Conservation (phyloP, 2,888 invertebrate genomes). For the Trypoxylon attenuatum region DNA sequence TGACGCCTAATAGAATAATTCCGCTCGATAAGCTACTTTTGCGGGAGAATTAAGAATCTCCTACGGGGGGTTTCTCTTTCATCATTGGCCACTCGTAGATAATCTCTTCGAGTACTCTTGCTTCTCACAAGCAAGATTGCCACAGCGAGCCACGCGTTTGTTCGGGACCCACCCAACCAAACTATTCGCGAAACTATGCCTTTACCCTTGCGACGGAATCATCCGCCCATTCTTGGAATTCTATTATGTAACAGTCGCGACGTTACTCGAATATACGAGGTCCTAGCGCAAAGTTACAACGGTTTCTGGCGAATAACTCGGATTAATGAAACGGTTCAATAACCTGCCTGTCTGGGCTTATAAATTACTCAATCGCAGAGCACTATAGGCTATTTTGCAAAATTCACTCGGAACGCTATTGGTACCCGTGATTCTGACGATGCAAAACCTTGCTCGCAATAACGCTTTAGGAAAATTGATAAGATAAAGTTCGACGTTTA, state of each 20-base stretch:
- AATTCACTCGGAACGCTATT: too few species aligned
- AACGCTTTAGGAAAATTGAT: background rate
- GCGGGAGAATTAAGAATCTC: background rate
- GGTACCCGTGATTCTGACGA: too few species aligned
- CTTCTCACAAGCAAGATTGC: background rate
- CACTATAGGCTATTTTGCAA: too few species aligned
- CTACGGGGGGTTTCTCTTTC: background rate
- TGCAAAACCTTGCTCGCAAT: too few species aligned
- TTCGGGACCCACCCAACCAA: background rate
- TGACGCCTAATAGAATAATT: slow-evolving; percentile 29
- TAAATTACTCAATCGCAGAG: too few species aligned
- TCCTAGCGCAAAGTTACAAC: too few species aligned
- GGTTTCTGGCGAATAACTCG: too few species aligned
- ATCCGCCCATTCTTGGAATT: background rate
- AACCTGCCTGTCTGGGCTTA: too few species aligned
- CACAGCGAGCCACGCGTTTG: background rate
- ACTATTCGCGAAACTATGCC: slow-evolving; percentile 25
- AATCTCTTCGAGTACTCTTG: background rate
- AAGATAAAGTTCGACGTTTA: too few species aligned
- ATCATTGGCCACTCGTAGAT: too few species aligned
- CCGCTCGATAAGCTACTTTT: background rate
- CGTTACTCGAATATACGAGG: background rate
- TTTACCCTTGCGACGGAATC: slow-evolving; percentile 7
- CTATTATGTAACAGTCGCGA: background rate
- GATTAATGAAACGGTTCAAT: too few species aligned